Evolutionary conservation across 2,797 vertebrate genomes (phyloP), one percentile per base, ranked within the genome.

Genomic region (Sphenodon punctatus): DNA sequence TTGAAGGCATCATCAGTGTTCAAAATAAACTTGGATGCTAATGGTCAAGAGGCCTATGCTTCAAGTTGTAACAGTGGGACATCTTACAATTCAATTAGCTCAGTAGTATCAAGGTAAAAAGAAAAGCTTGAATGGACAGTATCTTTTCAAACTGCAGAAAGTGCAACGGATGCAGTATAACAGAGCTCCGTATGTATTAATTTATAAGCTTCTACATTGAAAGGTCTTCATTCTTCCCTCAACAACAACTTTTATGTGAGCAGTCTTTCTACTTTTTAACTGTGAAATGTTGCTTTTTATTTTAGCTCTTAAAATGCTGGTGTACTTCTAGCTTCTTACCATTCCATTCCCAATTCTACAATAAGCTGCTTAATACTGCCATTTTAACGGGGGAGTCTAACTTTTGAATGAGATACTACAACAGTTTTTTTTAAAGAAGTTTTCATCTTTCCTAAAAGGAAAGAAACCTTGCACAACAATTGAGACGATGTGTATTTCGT

Each of bases 31-130:
- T 88, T 96, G 66, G 98, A 99, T 77, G 96, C 94, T 41, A 86
- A 95, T 75, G 96, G 95, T 39, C 93, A 96, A 71, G 97, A 97
- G 42, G 90, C 95, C 75, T 98, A 98, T 78, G 96, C 95, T 39
- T 97, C 97, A 10, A 95, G 97, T 89, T 99, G 98, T 93, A 99
- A 99, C 66, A 98, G 98, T 3, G 98, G 98, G 74, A 99, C 97
- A 0, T 98, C 98, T 8, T 98, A 99, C 75, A 99, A 99, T 93
- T 99, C 99, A 6, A 99, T 99, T 94, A 99, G 98, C 93, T 99
- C 99, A 1, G 98, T 99, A 74, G 95, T 99, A 70, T 99, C 99
- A 67, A 97, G 98, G 94, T 99, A 97, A 97, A 89, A 90, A 43
- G 56, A 87, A 67, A 60, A 56, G 55, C 88, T 76, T 80, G 70